Percentiles rank a stretch among this genome's conserved stretches.
Conservation (phyloP, 1,140 invertebrate genomes). For the Medauroidea extradentata region DNA sequence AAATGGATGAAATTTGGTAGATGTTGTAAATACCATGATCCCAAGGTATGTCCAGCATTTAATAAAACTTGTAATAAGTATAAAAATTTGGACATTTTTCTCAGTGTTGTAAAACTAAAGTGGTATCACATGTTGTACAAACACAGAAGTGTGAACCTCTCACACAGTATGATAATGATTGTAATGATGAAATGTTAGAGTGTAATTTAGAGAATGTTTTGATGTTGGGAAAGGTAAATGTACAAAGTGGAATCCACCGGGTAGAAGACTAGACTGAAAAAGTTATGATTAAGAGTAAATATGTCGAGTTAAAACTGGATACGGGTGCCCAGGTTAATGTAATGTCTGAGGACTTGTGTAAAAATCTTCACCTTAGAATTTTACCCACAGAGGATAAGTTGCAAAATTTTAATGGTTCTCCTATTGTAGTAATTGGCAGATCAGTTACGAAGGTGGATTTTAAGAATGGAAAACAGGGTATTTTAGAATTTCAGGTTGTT, state of each 20-base stretch:
- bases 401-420: neutral
- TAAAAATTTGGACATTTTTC: slow-evolving; percentile 1
- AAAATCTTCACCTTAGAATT: neutral
- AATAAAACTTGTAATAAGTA: slow-evolving; percentile 14
- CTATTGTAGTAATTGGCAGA: slow-evolving; percentile 1
- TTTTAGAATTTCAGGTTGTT: too few relatives aligned
- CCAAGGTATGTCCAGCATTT: slow-evolving; percentile 16
- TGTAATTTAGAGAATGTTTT: too few relatives aligned
- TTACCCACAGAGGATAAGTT: neutral
- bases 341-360: neutral
- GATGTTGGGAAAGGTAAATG: neutral
- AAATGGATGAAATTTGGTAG: neutral
- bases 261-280: slow-evolving; percentile 11
- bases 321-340: slow-evolving; percentile 7
- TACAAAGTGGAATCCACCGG: slow-evolving; percentile 1
- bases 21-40: slow-evolving; percentile 8
- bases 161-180: too few relatives aligned
- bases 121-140: too few relatives aligned
- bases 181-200: too few relatives aligned
- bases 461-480: neutral
- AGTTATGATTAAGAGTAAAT: slow-evolving; percentile 12
- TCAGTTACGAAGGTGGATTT: neutral
- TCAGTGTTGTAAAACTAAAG: too few relatives aligned
- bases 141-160: too few relatives aligned
- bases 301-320: slow-evolving; percentile 11